phyloP scores from a whole-genome alignment of 2,888 invertebrate species.

The Ophion costatus region DNA sequence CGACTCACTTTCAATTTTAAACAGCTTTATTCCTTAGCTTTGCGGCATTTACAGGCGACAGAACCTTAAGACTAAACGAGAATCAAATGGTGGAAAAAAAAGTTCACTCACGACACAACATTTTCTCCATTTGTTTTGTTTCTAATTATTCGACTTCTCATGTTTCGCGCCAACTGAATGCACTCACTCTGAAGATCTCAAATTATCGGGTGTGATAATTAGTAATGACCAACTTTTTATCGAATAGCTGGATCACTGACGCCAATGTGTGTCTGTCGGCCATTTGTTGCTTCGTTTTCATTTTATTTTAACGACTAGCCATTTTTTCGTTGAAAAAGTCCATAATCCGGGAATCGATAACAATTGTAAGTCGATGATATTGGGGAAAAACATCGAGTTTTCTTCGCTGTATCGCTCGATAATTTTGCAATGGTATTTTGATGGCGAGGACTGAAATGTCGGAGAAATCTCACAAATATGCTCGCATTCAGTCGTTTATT shows the following conservation, averaged over 20 bases:
- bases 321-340: constrained; percentile 37
- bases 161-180: background rate
- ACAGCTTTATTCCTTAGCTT: constrained; percentile 23
- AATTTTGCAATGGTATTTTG: background rate
- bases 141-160: background rate
- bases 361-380: constrained; percentile 34
- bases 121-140: background rate
- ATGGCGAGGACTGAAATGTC: constrained; percentile 21
- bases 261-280: constrained; percentile 6
- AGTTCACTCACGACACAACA: background rate
- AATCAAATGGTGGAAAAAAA: constrained; percentile 6
- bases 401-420: constrained; percentile 10
- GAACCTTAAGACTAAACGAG: constrained; percentile 21
- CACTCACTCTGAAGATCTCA: background rate
- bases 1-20: constrained; percentile 3
- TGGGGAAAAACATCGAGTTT: constrained; percentile 23
- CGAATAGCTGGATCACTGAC: background rate
- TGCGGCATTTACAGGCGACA: constrained; percentile 32
- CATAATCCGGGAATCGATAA: constrained; percentile 47
- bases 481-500: constrained; percentile 27
- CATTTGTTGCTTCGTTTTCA: background rate
- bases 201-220: constrained; percentile 15
- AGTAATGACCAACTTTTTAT: constrained; percentile 1
- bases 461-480: constrained; percentile 21
- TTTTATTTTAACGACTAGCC: constrained; percentile 13